phyloP scores from a whole-genome alignment of 2,797 vertebrate species.

The Eurystomus glaucurus region DNA sequence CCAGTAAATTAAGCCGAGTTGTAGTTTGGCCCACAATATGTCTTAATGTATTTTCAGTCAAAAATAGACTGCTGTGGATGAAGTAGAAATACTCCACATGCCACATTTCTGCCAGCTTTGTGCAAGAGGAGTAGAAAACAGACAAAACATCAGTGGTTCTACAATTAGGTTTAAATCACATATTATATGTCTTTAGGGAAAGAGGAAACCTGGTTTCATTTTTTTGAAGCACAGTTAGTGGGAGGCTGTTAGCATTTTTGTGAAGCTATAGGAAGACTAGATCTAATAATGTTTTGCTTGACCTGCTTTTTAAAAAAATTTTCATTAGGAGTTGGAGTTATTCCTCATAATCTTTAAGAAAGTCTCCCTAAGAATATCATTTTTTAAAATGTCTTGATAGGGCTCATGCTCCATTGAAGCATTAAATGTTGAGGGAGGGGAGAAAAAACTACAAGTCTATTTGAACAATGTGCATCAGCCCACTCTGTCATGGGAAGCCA shows the following conservation, averaged over 20 bases:
- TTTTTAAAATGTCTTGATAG: neutral
- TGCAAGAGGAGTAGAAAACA: neutral
- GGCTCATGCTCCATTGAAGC: neutral
- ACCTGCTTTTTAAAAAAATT: neutral
- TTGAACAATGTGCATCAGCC: neutral
- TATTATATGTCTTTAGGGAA: neutral
- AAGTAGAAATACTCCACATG: neutral
- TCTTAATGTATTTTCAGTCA: neutral
- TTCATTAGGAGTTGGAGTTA: neutral
- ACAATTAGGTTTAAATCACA: neutral
- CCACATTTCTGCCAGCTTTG: neutral
- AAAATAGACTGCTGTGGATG: neutral
- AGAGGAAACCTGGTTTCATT: neutral
- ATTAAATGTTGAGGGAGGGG: neutral
- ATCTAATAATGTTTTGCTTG: neutral
- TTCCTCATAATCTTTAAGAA: neutral
- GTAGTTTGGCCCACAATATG: neutral
- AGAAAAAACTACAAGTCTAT: neutral
- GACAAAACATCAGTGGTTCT: neutral
- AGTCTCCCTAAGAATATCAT: neutral
- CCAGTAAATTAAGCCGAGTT: neutral
- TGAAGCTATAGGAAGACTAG: neutral
- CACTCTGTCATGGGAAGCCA: neutral
- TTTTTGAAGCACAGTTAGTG: neutral
- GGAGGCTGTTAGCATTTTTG: neutral